These are phyloP conservation scores for Virgularia gustaviana DNA, from an alignment of 92 coral and sea anemone species.

Conservation along the genomic window DNA sequence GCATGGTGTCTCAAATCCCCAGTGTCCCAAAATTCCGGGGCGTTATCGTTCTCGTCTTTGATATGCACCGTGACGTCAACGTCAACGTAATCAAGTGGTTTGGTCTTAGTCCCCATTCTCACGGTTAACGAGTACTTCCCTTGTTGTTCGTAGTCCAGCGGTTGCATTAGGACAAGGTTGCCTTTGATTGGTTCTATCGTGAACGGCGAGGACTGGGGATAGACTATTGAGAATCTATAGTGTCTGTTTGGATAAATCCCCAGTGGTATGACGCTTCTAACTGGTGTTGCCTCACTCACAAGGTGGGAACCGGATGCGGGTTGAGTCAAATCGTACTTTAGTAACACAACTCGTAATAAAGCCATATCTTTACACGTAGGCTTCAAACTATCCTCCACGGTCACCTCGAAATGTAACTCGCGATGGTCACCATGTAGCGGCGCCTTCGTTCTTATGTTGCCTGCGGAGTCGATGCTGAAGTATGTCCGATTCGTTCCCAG, in stretches of 20 bases:
- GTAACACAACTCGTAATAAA: slow-evolving; percentile 62
- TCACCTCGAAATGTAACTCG: slow-evolving; percentile 59
- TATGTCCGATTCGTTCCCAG: slow-evolving; percentile 50
- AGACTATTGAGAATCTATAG: slow-evolving; percentile 61
- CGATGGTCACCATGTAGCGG: slow-evolving; percentile 46
- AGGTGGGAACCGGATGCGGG: slow-evolving; percentile 48
- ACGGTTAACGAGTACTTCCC: slow-evolving; percentile 56
- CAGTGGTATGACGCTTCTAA: no score
- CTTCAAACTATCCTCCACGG: slow-evolving; percentile 66
- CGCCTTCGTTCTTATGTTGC: slow-evolving; percentile 54
- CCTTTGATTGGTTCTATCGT: slow-evolving; percentile 54
- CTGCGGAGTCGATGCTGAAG: slow-evolving; percentile 56
- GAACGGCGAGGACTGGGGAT: slow-evolving; percentile 65
- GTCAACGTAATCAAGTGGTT: slow-evolving; percentile 62
- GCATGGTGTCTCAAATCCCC: slow-evolving; percentile 42
- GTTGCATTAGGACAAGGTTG: slow-evolving; percentile 36
- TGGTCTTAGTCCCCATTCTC: slow-evolving; percentile 54
- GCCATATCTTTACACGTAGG: slow-evolving; percentile 59
- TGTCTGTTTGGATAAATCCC: no score
- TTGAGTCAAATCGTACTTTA: slow-evolving; percentile 68
- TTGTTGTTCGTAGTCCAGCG: slow-evolving; percentile 71
- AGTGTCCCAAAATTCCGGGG: slow-evolving; percentile 59
- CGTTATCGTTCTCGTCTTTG: slow-evolving; percentile 77
- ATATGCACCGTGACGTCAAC: slow-evolving; percentile 62
- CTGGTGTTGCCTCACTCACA: no score